Conservation (phyloP, 2,797 vertebrate genomes). For the Presbytis comata region DNA sequence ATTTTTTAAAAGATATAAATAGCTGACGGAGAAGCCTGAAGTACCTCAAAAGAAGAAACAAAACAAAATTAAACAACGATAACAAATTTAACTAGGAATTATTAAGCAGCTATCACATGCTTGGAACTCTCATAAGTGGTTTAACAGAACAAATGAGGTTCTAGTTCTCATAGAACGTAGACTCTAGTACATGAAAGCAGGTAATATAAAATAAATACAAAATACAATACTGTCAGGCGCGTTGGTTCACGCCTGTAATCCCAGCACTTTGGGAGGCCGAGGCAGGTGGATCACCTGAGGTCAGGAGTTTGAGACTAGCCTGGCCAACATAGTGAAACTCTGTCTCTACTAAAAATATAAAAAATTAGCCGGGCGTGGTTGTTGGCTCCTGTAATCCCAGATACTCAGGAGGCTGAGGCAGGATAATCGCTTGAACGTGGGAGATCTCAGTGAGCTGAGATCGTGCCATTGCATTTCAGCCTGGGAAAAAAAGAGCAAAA, state of each 20-base stretch:
- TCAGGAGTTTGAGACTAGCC: not conserved
- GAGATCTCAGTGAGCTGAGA: too few species aligned
- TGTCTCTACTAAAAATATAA: not conserved
- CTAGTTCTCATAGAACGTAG: not conserved
- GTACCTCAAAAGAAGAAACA: not conserved
- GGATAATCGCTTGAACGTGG: too few species aligned
- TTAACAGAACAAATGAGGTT: not conserved
- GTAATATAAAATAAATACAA: not conserved
- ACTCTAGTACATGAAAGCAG: not conserved
- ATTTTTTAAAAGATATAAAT: not conserved
- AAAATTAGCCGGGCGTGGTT: too few species aligned
- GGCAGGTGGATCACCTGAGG: not conserved
- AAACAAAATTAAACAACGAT: not conserved
- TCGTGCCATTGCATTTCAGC: too few species aligned
- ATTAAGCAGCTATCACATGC: not conserved
- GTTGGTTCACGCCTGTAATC: not conserved
- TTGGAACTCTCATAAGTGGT: not conserved
- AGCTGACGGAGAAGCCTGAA: not conserved
- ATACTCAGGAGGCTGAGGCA: too few species aligned
- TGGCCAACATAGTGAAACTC: not conserved
- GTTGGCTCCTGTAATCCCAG: too few species aligned
- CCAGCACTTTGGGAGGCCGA: not conserved
- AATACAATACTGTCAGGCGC: fast-evolving
- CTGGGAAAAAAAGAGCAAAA: too few species aligned
- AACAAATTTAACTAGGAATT: not conserved